Evolutionary conservation across 1,140 invertebrate genomes (phyloP).

Genomic region (Radopholus similis): DNA sequence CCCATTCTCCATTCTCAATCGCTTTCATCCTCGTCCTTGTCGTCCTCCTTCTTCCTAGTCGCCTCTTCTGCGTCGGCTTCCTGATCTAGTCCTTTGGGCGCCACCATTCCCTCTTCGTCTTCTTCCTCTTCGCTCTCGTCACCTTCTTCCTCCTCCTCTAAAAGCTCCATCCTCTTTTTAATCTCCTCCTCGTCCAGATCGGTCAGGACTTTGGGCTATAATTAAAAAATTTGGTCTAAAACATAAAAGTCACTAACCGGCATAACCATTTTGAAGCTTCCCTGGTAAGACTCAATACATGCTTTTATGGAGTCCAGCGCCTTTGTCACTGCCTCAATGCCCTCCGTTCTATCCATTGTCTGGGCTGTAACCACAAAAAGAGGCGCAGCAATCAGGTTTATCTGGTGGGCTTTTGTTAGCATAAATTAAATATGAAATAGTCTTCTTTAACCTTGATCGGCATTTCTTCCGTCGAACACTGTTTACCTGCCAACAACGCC

Average conservation of each 20-base stretch:
- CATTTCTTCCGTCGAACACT: constrained; percentile 82
- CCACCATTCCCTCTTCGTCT: constrained; percentile 62
- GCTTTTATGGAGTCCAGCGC: constrained; percentile 82
- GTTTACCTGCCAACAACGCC: constrained; percentile 84
- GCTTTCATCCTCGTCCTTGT: constrained; percentile 23
- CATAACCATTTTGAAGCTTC: constrained; percentile 90
- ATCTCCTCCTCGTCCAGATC: constrained; percentile 93
- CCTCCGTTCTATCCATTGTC: constrained; percentile 79
- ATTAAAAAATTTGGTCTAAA: constrained; percentile 20
- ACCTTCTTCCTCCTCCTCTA: constrained; percentile 65
- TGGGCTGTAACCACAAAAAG: constrained; percentile 97
- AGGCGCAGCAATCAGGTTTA: constrained; percentile 96
- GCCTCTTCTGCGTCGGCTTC: constrained; percentile 48
- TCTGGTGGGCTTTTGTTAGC: constrained; percentile 62
- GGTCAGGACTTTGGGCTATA: constrained; percentile 91
- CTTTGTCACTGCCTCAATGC: constrained; percentile 68
- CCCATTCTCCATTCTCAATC: constrained; percentile 10
- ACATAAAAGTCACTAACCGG: constrained; percentile 67
- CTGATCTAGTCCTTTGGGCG: constrained; percentile 54
- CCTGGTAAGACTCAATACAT: constrained; percentile 75
- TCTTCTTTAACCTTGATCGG: constrained; percentile 74
- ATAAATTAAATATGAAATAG: neutral
- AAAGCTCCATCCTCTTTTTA: constrained; percentile 82
- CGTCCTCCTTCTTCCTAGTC: constrained; percentile 14
- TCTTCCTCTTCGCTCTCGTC: constrained; percentile 71